Conservation (phyloP, 1,140 invertebrate genomes). For the Drosophila persimilis region DNA sequence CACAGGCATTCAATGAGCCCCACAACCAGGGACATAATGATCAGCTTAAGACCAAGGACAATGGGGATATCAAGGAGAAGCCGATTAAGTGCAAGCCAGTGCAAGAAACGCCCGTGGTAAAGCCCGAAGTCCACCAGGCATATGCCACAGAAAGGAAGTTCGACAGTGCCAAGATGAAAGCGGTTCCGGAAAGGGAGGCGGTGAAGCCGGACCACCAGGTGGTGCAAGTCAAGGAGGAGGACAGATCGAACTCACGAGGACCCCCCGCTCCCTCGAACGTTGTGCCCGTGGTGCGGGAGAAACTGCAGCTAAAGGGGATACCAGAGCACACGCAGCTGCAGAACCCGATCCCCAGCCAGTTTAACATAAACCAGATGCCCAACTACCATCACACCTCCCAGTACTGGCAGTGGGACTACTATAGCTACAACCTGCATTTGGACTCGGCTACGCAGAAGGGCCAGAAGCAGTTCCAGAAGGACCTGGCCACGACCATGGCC, state of each 20-base stretch:
- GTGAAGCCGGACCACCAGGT: slow-evolving; percentile 44
- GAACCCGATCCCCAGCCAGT: slow-evolving; percentile 84
- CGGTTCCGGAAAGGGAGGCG: slow-evolving; percentile 35
- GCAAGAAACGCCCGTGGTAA: slow-evolving; percentile 20
- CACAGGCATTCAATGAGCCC: no score
- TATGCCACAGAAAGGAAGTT: slow-evolving; percentile 35
- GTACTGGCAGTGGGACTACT: slow-evolving; percentile 87
- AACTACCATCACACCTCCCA: slow-evolving; percentile 86
- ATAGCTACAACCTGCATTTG: slow-evolving; percentile 85
- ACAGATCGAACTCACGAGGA: slow-evolving; percentile 42
- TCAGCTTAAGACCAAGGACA: slow-evolving; percentile 3
- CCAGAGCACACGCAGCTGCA: slow-evolving; percentile 68
- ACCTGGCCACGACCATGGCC: slow-evolving; percentile 79
- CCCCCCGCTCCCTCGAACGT: slow-evolving; percentile 11
- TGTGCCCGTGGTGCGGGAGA: slow-evolving; percentile 55
- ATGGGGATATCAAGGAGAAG: slow-evolving; percentile 49
- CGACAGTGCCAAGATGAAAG: slow-evolving; percentile 40
- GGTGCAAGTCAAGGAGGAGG: slow-evolving; percentile 70
- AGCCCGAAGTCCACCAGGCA: slow-evolving; percentile 20
- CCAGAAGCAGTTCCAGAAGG: slow-evolving; percentile 82
- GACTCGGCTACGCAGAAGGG: slow-evolving; percentile 80
- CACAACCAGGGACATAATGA: slow-evolving; percentile 2
- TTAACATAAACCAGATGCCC: slow-evolving; percentile 85
- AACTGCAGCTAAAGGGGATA: slow-evolving; percentile 60
- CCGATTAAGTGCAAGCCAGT: slow-evolving; percentile 30